Evolutionary conservation across 2,113 vertebrate species (phyloP).

Genomic region (Clinocottus analis): DNA sequence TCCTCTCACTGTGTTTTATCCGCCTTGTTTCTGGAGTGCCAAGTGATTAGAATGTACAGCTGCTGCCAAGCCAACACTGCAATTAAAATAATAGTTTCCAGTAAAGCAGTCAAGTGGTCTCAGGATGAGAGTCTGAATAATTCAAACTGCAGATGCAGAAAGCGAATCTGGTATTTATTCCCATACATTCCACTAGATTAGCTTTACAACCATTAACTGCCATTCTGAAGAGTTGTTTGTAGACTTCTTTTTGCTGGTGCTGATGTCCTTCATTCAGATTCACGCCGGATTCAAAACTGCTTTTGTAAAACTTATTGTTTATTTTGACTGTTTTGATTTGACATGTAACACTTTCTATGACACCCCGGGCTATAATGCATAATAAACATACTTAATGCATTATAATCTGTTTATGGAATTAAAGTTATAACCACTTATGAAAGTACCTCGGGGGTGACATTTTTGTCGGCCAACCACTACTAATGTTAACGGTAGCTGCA

Average conservation of each 20-base stretch:
- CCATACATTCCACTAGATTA: constrained; percentile 15
- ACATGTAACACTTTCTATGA: not conserved
- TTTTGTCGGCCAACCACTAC: no score
- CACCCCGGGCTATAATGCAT: not conserved
- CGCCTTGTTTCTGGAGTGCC: constrained; percentile 22
- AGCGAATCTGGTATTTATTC: constrained; percentile 20
- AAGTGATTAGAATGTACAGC: constrained; percentile 41
- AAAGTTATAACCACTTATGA: not conserved
- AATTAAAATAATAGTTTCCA: constrained; percentile 52
- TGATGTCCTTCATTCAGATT: not conserved
- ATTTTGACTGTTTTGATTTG: not conserved
- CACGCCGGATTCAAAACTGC: not conserved
- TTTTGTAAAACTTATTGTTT: not conserved
- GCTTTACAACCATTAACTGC: constrained; percentile 1
- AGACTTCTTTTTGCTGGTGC: not conserved
- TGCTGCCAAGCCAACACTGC: constrained; percentile 45
- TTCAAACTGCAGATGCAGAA: constrained; percentile 42
- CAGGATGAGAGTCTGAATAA: constrained; percentile 37
- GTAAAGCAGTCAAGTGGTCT: constrained; percentile 32
- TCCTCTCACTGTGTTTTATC: constrained; percentile 7
- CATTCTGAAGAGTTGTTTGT: constrained; percentile 8
- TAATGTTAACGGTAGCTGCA: no score
- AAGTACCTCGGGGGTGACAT: not conserved
- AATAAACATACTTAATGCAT: not conserved
- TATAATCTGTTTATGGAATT: not conserved